Evolutionary conservation across 2,888 invertebrate genomes (phyloP), one percentile per base, ranked within the genome.

Genomic region (Hypselothyrea guttata): DNA sequence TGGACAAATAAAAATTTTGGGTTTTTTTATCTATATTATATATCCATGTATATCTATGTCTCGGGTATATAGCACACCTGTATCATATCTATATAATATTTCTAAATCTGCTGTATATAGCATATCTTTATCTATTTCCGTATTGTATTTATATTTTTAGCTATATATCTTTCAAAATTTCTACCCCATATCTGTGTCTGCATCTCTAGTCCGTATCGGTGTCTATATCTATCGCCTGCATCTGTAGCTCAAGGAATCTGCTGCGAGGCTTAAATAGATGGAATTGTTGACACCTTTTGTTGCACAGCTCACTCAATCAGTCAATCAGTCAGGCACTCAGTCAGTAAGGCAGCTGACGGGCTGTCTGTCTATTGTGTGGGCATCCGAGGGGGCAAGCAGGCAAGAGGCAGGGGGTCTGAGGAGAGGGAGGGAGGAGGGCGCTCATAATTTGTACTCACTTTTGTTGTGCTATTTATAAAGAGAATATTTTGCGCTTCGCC

Each of bases 241-340:
- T 16, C 15, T 22, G 11, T 18, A 16, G 1, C 35, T 16, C 8
- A 34, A 51, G 46, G 33, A 34, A 12, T 13, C 28, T 27, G 11
- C 45, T 37, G 27, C 9, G 34, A 13, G 30, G 15, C 42, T 30
- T 28, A 44, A 31, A 41, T 54, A 52, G 54, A 66, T 66, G 48
- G 44, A 71, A 61, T 54, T 75, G 73, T 75, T 71, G 67, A 71
- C 73, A 73, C 71, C 67, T 71, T 71, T 67, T 70, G 56, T 62
- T 46, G 28, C 31, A 40, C 27, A 37, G 27, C 49, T 53, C 56
- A 41, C 22, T 28, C 35, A 33, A 27, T 28, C 11, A 27, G 34
- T 59, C 48, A 48, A 7, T 16, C 33, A 35, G 22, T 42, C 16
- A 27, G 35, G 38, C 18, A 40, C 11, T 51, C 51, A 51, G 28